phyloP scores from a whole-genome alignment of 2,797 vertebrate species.

The Notolepis coatsorum region DNA sequence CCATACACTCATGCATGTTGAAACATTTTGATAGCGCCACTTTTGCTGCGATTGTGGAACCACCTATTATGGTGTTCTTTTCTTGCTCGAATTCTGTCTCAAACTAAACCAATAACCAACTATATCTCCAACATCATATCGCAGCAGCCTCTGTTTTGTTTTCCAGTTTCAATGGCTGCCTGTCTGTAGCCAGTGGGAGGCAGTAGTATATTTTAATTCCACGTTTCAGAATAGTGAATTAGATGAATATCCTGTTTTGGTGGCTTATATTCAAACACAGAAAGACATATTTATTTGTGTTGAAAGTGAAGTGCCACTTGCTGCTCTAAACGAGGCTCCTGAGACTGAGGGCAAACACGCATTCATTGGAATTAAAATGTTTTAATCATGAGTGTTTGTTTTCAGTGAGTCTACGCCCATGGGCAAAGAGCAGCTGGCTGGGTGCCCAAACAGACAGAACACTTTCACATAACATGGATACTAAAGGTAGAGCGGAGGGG shows the following conservation, averaged over 20 bases:
- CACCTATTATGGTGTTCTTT: no score
- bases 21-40: no score
- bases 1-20: no score
- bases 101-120: no score
- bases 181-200: neutral
- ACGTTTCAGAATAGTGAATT: slow-evolving; percentile 21
- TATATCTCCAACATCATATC: no score
- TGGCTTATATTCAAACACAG: slow-evolving; percentile 27
- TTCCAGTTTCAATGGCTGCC: neutral
- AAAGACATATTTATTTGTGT: slow-evolving; percentile 29
- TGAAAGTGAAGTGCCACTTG: slow-evolving; percentile 24
- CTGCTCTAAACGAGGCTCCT: slow-evolving; percentile 10
- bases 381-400: slow-evolving; percentile 34
- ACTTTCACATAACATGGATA: slow-evolving; percentile 23
- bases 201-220: slow-evolving; percentile 4
- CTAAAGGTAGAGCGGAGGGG: neutral
- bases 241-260: slow-evolving; percentile 35
- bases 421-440: slow-evolving; percentile 19
- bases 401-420: slow-evolving; percentile 31
- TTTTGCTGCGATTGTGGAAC: no score
- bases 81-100: no score
- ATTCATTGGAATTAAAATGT: slow-evolving; percentile 23
- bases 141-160: no score
- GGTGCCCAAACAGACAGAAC: neutral
- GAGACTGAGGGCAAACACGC: slow-evolving; percentile 12